Base-by-base conservation (phyloP, 2,113 vertebrate species). In the Nycticorax nycticorax region DNA sequence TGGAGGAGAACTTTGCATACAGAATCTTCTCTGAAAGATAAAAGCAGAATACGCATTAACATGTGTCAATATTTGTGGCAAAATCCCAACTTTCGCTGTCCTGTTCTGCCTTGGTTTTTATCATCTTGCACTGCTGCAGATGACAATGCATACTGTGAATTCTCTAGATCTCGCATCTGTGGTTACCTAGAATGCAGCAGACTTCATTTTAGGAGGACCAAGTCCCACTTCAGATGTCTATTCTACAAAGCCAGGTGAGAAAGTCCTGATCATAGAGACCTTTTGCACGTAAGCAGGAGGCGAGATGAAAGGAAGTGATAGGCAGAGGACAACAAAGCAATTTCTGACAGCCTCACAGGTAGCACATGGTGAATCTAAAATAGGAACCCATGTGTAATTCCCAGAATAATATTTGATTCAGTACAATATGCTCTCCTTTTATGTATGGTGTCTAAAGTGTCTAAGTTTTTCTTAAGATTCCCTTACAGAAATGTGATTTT, bases 221-320 rank as follows among this genome's bases (percentile, higher is more conserved):
- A 79, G 59, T 26, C 12, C 37, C 2, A 0, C 12, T 45, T 60
- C 26, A 41, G 56, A 8, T 0, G 0, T 53, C 6, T 56, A 1
- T 43, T 53, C 30, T 57, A 57, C 18, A 68, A 59, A 63, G 6
- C 11, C 27, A 37, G 8, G 9, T 10, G 23, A 64, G 23, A 52
- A 18, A n/a, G 23, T 66, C 9, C 33, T 79, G 22, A 32, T 41
- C 35, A 17, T 6, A 35, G 24, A 67, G 26, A 47, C 0, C 4
- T 80, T 60, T 37, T 47, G 17, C 37, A 33, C 6, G 8, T 24
- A 64, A 45, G 28, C 9, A 66, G 26, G 24, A 71, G 27, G 23
- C 2, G 3, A 6, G 26, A 39, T 28, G 26, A 62, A 32, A 27
- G 16, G 33, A 71, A 41, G 15, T 23, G 28, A 41, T 7, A 52